phyloP scores from a whole-genome alignment of 2,888 invertebrate genomes.

The Mythimna impura region DNA sequence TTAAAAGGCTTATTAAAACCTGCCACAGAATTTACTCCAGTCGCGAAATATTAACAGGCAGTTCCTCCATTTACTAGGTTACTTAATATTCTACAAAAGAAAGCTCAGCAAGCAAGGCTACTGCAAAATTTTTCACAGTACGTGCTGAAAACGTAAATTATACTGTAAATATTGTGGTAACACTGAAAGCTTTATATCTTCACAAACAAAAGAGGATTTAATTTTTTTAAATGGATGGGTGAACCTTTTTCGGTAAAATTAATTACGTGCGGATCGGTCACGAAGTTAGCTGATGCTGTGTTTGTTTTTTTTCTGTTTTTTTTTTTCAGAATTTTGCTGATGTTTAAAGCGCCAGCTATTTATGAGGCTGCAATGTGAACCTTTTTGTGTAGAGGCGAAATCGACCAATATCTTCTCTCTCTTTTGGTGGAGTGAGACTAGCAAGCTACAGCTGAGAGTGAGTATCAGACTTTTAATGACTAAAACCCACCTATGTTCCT shows the following conservation, averaged over 20 bases:
- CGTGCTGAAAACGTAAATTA: constrained; percentile 54
- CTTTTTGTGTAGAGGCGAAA: no score
- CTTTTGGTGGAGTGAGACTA: no score
- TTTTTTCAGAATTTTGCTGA: not conserved
- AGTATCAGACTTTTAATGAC: no score
- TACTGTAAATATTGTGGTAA: constrained; percentile 40
- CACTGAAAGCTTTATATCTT: constrained; percentile 43
- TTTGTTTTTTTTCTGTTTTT: constrained; percentile 5
- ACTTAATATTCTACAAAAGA: constrained; percentile 52
- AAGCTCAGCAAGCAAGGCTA: constrained; percentile 31
- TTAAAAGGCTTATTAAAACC: constrained; percentile 22
- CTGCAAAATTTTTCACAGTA: constrained; percentile 36
- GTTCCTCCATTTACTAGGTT: constrained; percentile 25
- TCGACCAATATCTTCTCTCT: no score
- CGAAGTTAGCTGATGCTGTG: not conserved
- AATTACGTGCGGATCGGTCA: constrained; percentile 31
- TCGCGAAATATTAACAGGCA: constrained; percentile 23
- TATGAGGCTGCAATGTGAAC: no score
- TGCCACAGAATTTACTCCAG: not conserved
- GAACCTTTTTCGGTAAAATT: constrained; percentile 41
- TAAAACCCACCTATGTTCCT: no score
- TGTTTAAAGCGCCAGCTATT: not conserved
- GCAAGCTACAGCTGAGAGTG: no score
- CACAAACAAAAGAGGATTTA: constrained; percentile 32
- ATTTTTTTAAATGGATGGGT: constrained; percentile 18